A percentile compares a stretch with the other conserved stretches of the same genome.
These are phyloP conservation scores for Hypotaenidia okinawae DNA, from an alignment of 2,797 vertebrate species.

Conservation along the genomic window DNA sequence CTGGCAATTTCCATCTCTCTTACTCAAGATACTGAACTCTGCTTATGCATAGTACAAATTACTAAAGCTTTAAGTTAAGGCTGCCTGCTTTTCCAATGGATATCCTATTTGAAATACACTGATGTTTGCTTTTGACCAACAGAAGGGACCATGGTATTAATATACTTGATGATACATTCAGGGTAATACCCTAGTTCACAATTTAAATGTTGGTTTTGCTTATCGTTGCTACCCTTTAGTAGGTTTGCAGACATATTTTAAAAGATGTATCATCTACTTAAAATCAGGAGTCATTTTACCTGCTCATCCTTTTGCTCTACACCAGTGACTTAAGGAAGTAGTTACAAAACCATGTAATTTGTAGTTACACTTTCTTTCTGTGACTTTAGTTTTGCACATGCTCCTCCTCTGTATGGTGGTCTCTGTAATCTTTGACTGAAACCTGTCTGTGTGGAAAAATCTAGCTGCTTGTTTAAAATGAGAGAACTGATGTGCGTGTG, in stretches of 20 bases:
- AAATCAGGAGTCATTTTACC: not conserved
- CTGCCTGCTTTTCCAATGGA: not conserved
- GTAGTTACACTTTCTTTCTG: not conserved
- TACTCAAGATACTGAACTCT: not conserved
- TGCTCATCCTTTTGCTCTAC: not conserved
- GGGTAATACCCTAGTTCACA: not conserved
- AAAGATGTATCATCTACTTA: not conserved
- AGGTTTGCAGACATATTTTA: rapidly evolving
- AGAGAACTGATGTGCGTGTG: not conserved
- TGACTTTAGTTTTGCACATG: not conserved
- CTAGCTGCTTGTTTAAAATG: not conserved
- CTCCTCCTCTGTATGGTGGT: not conserved
- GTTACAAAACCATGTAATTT: not conserved
- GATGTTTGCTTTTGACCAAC: not conserved
- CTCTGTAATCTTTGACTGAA: not conserved
- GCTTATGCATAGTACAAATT: not conserved
- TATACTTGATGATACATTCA: not conserved
- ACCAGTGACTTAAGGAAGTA: not conserved
- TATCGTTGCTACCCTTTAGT: not conserved
- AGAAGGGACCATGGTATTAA: not conserved
- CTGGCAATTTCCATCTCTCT: not conserved
- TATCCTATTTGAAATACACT: not conserved
- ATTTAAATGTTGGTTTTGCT: not conserved
- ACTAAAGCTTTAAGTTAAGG: not conserved
- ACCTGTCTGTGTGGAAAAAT: not conserved